Percentiles rank a stretch among this genome's conserved stretches.
These are phyloP conservation scores for Rhabdomys pumilio DNA, from an alignment of 2,797 vertebrate species.

Conservation along the genomic window DNA sequence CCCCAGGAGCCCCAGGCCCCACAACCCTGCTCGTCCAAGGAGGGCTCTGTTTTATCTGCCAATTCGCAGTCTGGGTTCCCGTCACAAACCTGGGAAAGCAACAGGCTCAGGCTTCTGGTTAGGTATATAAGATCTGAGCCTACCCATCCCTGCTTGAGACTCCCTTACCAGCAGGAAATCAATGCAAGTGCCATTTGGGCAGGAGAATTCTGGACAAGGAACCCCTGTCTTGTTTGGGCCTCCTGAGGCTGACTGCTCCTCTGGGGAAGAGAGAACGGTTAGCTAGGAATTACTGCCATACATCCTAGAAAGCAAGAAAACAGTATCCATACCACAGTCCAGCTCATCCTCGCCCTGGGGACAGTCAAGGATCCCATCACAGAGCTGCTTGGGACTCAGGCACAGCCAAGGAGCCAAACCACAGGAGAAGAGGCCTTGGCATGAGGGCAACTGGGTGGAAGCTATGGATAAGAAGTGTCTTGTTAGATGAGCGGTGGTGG, in stretches of 20 bases:
- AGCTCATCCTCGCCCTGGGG: conserved; percentile 92
- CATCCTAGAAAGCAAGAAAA: neutral
- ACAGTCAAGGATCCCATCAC: conserved; percentile 91
- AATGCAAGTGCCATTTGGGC: conserved; percentile 91
- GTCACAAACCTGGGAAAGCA: conserved; percentile 92
- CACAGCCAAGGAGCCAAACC: conserved; percentile 89
- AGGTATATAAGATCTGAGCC: neutral
- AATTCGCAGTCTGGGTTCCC: conserved; percentile 90
- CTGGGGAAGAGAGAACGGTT: conserved; percentile 65
- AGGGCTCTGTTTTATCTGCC: conserved; percentile 8
- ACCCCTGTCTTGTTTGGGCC: conserved; percentile 84
- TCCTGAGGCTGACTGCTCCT: conserved; percentile 77
- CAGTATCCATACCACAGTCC: conserved; percentile 90
- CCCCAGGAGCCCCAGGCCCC: conserved; percentile 93
- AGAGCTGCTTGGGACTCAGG: conserved; percentile 90
- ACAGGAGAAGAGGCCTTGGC: conserved; percentile 91
- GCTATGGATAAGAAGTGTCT: conserved; percentile 83
- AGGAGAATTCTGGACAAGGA: conserved; percentile 92
- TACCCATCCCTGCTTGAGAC: accelerated
- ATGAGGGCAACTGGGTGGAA: conserved; percentile 90
- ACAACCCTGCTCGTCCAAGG: conserved; percentile 91
- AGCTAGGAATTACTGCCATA: neutral
- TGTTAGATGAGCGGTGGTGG: neutral
- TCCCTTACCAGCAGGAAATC: conserved; percentile 90
- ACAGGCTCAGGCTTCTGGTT: neutral